phyloP scores from a whole-genome alignment of 2,797 vertebrate genomes.

The Otolemur crassicaudatus region DNA sequence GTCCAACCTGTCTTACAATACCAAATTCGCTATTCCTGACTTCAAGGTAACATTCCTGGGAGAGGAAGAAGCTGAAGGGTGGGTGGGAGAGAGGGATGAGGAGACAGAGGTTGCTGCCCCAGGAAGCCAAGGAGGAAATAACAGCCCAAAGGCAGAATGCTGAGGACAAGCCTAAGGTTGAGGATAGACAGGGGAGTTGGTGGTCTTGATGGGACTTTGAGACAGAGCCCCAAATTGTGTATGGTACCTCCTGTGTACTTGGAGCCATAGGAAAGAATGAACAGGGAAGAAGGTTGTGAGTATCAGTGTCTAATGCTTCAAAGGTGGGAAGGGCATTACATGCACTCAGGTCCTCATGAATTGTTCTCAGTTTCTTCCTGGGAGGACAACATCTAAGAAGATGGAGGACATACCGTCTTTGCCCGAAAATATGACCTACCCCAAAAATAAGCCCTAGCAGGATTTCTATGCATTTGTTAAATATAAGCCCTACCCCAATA shows the following conservation, averaged over 20 bases:
- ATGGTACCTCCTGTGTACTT: neutral
- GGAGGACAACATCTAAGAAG: neutral
- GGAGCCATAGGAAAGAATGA: neutral
- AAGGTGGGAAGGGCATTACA: neutral
- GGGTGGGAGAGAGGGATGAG: no score
- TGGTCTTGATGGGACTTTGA: neutral
- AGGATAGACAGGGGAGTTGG: fast-evolving
- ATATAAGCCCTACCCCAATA: no score
- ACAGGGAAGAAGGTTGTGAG: no score
- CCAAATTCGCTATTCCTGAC: conserved; percentile 95
- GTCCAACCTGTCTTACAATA: conserved; percentile 92
- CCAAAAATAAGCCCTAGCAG: no score
- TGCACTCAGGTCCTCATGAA: neutral
- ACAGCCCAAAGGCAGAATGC: neutral
- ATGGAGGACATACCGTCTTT: fast-evolving
- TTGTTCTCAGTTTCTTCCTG: neutral
- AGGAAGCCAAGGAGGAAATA: neutral
- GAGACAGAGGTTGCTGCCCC: neutral
- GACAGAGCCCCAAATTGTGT: neutral
- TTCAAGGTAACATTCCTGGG: conserved; percentile 91
- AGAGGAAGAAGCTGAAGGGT: neutral
- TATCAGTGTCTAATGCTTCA: neutral
- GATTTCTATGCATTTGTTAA: no score
- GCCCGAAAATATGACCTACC: no score
- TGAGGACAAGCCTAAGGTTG: neutral